Conservation (phyloP, 2,113 vertebrate species). For the Thymallus thymallus region DNA sequence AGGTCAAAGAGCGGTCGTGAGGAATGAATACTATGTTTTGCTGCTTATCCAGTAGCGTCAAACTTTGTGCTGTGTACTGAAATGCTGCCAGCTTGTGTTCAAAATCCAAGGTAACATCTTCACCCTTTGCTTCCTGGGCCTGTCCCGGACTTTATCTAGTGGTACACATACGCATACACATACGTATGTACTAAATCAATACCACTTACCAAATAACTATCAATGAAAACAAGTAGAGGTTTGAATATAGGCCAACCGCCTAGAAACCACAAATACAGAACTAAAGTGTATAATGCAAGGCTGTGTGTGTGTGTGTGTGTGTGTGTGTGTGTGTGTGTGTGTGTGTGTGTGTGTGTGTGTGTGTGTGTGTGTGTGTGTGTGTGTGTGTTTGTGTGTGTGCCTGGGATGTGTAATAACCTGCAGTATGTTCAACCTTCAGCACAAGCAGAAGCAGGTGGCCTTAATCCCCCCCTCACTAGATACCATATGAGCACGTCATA, state of each 20-base stretch:
- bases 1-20: neutral
- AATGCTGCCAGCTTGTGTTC: neutral
- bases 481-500: too few species aligned
- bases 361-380: conserved; percentile 4
- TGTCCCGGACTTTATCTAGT: neutral
- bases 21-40: neutral
- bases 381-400: neutral
- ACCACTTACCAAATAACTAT: neutral
- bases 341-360: neutral
- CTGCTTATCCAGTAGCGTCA: neutral
- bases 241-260: neutral
- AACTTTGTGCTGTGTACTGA: conserved; percentile 1
- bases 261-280: neutral
- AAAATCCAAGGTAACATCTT: neutral
- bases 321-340: neutral
- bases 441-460: too few species aligned
- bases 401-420: neutral
- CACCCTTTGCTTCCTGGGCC: conserved; percentile 19
- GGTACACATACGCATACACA: neutral
- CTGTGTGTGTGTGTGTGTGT: neutral
- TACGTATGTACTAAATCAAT: neutral
- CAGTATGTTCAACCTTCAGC: too few species aligned
- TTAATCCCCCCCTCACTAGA: too few species aligned
- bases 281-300: neutral
- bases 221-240: neutral